These are phyloP conservation scores for Hyles vespertilio DNA, from an alignment of 1,140 invertebrate species.

Conservation along the genomic window DNA sequence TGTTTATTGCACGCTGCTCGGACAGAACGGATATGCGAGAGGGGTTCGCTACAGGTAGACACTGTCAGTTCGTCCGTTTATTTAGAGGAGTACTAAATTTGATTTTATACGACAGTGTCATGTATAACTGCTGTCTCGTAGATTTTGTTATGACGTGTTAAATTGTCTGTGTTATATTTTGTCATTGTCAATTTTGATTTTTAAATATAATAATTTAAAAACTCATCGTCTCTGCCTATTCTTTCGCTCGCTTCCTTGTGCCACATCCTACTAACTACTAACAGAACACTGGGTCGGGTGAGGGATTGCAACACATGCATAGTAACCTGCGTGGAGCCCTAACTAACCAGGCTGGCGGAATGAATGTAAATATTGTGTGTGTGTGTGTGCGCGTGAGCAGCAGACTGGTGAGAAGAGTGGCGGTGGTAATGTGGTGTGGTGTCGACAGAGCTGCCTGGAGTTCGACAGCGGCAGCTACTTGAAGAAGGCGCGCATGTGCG, in stretches of 20 bases:
- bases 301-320: no score
- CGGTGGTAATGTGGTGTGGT: slow-evolving; percentile 21
- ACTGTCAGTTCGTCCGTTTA: slow-evolving; percentile 23
- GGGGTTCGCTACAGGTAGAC: slow-evolving; percentile 66
- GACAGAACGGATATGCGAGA: slow-evolving; percentile 65
- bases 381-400: background rate
- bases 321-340: background rate
- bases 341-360: no score
- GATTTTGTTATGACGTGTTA: slow-evolving; percentile 23
- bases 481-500: slow-evolving; percentile 59
- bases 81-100: slow-evolving; percentile 26
- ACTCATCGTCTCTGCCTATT: slow-evolving; percentile 50
- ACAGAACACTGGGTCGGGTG: background rate
- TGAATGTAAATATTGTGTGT: no score
- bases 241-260: slow-evolving; percentile 40
- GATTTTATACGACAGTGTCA: slow-evolving; percentile 2
- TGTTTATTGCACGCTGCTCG: slow-evolving; percentile 56
- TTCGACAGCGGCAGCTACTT: slow-evolving; percentile 70
- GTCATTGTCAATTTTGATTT: slow-evolving; percentile 54
- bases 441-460: slow-evolving; percentile 68
- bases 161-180: slow-evolving; percentile 28
- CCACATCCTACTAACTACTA: slow-evolving; percentile 1
- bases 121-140: no score
- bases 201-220: slow-evolving; percentile 52
- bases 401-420: no score